Evolutionary conservation across 2,888 invertebrate species (phyloP), one percentile per base, ranked within the genome.

Genomic region (Cerceris ruficornis): DNA sequence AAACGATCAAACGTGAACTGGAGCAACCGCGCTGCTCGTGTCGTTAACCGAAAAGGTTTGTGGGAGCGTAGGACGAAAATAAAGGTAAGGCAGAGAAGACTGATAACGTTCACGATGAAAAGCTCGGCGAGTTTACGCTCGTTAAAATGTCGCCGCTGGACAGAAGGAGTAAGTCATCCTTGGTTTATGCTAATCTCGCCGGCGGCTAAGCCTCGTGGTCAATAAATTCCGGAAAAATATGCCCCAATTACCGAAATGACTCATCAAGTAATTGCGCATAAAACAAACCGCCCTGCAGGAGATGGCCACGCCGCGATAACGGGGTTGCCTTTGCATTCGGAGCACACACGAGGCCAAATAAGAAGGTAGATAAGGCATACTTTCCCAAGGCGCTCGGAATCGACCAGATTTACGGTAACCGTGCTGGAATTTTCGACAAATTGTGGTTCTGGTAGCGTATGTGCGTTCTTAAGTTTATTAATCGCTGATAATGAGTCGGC

Each of bases 231-330:
- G 78, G 84, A 88, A 89, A 91, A 90, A 90, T 90, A 90, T 88
- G 88, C 85, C 89, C 91, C 91, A 91, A 91, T 91, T 91, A 91
- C 89, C 75, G 89, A 89, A 91, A 91, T 91, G 90, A 91, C 87
- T 91, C 90, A 91, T 91, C 91, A 90, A 91, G 90, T 91, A 91
- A 91, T 91, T 89, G 91, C 85, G 86, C 85, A 85, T 89, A 89
- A 90, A 89, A 81, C 83, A 84, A 86, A 87, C 83, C 86, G 86
- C 82, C 83, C 81, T 79, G 73, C 75, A 55, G 52, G 68, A 89
- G 89, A 90, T 89, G 83, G 80, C 78, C 81, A 76, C 77, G 80
- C 49, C 68, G 75, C 80, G 89, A 89, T 89, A 89, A 82, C 70
- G 59, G 69, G 73, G 74, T 73, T 73, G 72, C 81, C 85, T 87